A percentile compares a stretch with the other conserved stretches of the same genome.
Evolutionary conservation across 2,888 invertebrate genomes (phyloP).

Genomic region (Saturnia japonica): DNA sequence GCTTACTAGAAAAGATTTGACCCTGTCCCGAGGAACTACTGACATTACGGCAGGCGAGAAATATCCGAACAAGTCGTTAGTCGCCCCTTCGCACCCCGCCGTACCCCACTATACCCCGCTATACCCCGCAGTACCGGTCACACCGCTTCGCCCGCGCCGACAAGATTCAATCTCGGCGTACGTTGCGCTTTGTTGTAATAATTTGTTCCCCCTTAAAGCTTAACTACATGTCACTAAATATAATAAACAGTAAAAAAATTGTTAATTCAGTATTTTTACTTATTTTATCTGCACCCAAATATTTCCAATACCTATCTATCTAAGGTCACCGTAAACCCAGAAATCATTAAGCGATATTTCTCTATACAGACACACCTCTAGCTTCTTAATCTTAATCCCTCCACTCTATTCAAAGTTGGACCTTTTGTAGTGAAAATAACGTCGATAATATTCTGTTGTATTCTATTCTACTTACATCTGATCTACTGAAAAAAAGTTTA

Average conservation of each 20-base stretch:
- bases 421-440: neutral
- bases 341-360: too few relatives aligned
- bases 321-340: too few relatives aligned
- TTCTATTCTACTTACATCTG: too few relatives aligned
- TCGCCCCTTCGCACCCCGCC: neutral
- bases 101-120: neutral
- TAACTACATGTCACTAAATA: neutral
- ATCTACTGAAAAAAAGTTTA: too few relatives aligned
- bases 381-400: neutral
- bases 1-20: neutral
- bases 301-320: too few relatives aligned
- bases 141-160: slow-evolving; percentile 6
- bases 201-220: slow-evolving; percentile 3
- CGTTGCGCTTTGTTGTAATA: slow-evolving; percentile 5
- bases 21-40: neutral
- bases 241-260: too few relatives aligned
- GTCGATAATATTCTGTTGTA: neutral
- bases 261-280: too few relatives aligned
- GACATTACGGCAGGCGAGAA: slow-evolving; percentile 1
- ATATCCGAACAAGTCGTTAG: slow-evolving; percentile 1
- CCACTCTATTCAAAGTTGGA: neutral
- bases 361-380: neutral
- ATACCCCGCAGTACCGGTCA: neutral
- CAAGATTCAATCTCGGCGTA: slow-evolving; percentile 7
- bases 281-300: too few relatives aligned